phyloP scores from a whole-genome alignment of 1,140 invertebrate species.

The Drosophila punjabiensis region DNA sequence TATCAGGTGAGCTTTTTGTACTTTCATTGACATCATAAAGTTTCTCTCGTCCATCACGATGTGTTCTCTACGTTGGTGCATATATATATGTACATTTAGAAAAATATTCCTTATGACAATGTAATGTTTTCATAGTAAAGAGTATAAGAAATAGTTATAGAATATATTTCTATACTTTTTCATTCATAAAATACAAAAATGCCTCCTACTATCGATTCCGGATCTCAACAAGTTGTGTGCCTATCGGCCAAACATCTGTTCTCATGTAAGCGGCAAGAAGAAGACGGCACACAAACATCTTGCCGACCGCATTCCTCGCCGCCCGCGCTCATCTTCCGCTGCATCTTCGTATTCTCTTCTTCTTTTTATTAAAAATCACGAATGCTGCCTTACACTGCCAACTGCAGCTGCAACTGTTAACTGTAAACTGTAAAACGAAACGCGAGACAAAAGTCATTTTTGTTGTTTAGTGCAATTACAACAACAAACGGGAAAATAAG shows the following conservation, averaged over 20 bases:
- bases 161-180: background rate
- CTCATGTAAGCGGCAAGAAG: constrained; percentile 49
- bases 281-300: constrained; percentile 65
- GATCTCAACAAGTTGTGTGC: constrained; percentile 57
- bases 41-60: no score
- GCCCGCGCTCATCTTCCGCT: constrained; percentile 46
- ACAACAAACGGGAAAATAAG: constrained; percentile 15
- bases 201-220: background rate
- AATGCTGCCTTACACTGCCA: constrained; percentile 11
- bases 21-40: no score
- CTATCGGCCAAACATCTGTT: constrained; percentile 41
- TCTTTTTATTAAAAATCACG: constrained; percentile 27
- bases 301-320: constrained; percentile 28
- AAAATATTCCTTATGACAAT: no score
- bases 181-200: background rate
- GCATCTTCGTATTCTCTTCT: constrained; percentile 34
- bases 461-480: constrained; percentile 28
- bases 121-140: no score
- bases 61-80: no score
- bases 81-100: no score
- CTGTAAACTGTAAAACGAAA: constrained; percentile 3
- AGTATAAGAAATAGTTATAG: no score
- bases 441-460: constrained; percentile 5
- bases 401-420: constrained; percentile 38
- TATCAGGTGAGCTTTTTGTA: no score